Evolutionary conservation across 2,113 vertebrate species (phyloP).

Genomic region (Phaethornis superciliosus): DNA sequence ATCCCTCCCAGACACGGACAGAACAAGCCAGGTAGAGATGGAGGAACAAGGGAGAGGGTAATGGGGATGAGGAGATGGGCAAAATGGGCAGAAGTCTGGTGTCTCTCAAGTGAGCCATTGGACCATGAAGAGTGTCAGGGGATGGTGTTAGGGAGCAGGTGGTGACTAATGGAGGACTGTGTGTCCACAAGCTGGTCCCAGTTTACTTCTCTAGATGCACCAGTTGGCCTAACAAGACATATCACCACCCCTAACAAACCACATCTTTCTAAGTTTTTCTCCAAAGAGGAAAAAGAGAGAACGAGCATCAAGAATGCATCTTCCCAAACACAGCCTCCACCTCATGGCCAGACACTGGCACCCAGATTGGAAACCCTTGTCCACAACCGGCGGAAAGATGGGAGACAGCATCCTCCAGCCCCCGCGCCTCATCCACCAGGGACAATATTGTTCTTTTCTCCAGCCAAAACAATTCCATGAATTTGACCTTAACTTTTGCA

Average conservation of each 20-base stretch:
- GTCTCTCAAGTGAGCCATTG: background rate
- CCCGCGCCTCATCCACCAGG: background rate
- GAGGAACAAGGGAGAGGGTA: background rate
- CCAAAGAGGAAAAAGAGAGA: background rate
- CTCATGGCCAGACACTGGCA: background rate
- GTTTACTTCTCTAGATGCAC: background rate
- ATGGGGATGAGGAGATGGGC: background rate
- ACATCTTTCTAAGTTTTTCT: background rate
- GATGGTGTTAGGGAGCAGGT: background rate
- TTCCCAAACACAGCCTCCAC: background rate
- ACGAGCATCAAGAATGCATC: background rate
- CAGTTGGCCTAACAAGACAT: background rate
- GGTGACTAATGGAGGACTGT: background rate
- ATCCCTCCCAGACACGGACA: background rate
- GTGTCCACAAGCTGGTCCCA: background rate
- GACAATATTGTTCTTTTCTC: background rate
- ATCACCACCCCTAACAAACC: background rate
- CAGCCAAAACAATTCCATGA: conserved; percentile 17
- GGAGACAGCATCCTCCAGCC: background rate
- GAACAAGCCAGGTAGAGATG: background rate
- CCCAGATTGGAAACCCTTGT: background rate
- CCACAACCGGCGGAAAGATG: background rate
- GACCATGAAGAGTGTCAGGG: background rate
- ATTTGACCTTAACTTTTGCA: conserved; percentile 40
- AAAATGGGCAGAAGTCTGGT: background rate